Percentiles rank a stretch among this genome's conserved stretches.
Evolutionary conservation across 2,113 vertebrate species (phyloP).

Genomic region (Nicator chloris): DNA sequence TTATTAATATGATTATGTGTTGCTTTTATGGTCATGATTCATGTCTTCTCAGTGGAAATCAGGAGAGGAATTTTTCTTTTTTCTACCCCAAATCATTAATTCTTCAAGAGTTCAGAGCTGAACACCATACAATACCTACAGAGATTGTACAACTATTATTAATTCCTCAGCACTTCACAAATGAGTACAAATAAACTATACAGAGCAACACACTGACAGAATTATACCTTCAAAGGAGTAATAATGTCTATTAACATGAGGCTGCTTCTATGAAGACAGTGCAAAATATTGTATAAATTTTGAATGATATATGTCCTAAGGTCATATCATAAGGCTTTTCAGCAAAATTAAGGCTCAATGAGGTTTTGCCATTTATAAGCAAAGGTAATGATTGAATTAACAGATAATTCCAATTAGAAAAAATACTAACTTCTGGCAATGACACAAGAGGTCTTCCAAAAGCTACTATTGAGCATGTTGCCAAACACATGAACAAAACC

Average conservation of each 20-base stretch:
- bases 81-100: not conserved
- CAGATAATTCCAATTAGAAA: not conserved
- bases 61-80: not conserved
- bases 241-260: not conserved
- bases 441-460: not conserved
- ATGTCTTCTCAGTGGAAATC: not conserved
- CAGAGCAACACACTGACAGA: not conserved
- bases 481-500: not conserved
- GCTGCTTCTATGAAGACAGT: not conserved
- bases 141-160: not conserved
- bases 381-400: not conserved
- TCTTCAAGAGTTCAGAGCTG: not conserved
- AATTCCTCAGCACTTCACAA: not conserved
- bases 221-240: not conserved
- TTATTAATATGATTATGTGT: not conserved
- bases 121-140: not conserved
- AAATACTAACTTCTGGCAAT: not conserved
- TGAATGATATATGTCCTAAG: not conserved
- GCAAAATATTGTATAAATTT: not conserved
- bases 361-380: not conserved
- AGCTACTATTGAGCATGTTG: not conserved
- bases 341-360: not conserved
- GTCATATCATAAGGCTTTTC: not conserved
- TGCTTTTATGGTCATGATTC: not conserved
- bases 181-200: not conserved